Percentiles rank a stretch among this genome's conserved stretches.
Evolutionary conservation across 2,888 invertebrate species (phyloP).

Genomic region (Andrena bucephala): DNA sequence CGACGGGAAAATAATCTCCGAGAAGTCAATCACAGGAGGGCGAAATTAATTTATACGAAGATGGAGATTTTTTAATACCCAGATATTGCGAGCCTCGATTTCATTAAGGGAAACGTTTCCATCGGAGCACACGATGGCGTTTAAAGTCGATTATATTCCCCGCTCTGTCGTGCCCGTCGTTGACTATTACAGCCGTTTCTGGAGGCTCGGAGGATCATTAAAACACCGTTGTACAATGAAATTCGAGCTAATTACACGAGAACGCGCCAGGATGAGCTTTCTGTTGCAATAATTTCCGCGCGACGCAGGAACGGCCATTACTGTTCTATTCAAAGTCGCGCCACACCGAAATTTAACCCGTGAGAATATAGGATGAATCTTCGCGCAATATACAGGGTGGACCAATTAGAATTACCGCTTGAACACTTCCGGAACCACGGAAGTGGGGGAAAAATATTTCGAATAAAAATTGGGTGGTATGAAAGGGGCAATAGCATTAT

Average conservation of each 20-base stretch:
- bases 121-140: background rate
- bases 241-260: constrained; percentile 41
- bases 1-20: background rate
- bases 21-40: background rate
- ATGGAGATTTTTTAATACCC: background rate
- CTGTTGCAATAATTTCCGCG: constrained; percentile 16
- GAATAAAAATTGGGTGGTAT: too few relatives aligned
- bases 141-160: background rate
- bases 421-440: too few relatives aligned
- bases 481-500: too few relatives aligned
- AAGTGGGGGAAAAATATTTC: too few relatives aligned
- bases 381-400: too few relatives aligned
- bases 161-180: constrained; percentile 2
- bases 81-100: background rate
- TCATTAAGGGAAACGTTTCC: background rate
- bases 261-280: constrained; percentile 14
- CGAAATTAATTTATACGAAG: background rate
- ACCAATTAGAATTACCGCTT: too few relatives aligned
- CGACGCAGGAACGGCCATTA: background rate
- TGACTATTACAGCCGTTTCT: constrained; percentile 26
- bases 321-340: background rate
- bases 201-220: constrained; percentile 13
- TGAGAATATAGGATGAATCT: background rate
- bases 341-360: background rate
- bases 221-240: constrained; percentile 28